Percentiles rank a stretch among this genome's conserved stretches.
phyloP scores from a whole-genome alignment of 2,888 invertebrate species.

The Acleris literana region DNA sequence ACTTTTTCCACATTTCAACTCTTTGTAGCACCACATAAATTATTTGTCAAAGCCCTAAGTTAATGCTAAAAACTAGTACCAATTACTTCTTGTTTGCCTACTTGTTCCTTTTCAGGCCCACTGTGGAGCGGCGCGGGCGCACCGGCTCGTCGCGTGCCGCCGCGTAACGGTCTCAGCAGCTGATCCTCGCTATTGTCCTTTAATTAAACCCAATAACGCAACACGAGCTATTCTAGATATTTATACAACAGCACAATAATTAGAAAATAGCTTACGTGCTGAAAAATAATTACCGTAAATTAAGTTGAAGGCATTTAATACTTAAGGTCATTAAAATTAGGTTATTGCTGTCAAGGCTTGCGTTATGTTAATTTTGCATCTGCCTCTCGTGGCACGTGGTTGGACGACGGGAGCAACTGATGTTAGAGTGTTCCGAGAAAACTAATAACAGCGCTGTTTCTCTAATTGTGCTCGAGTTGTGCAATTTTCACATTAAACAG shows the following conservation, averaged over 20 bases:
- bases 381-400: slow-evolving; percentile 9
- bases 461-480: slow-evolving; percentile 42
- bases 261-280: slow-evolving; percentile 28
- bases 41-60: neutral
- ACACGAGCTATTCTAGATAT: slow-evolving; percentile 33
- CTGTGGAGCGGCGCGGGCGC: slow-evolving; percentile 35
- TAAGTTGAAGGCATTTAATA: slow-evolving; percentile 4
- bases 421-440: slow-evolving; percentile 19
- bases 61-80: neutral
- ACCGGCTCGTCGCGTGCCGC: slow-evolving; percentile 62
- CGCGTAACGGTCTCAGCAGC: slow-evolving; percentile 73
- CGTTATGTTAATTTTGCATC: slow-evolving; percentile 19
- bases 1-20: neutral
- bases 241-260: slow-evolving; percentile 31
- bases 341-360: neutral
- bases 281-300: slow-evolving; percentile 24
- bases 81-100: slow-evolving; percentile 1
- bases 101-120: slow-evolving; percentile 18
- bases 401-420: slow-evolving; percentile 1
- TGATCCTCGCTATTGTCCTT: slow-evolving; percentile 67
- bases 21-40: neutral
- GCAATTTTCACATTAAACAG: slow-evolving; percentile 37
- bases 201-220: slow-evolving; percentile 67
- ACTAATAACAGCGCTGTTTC: slow-evolving; percentile 32
- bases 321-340: slow-evolving; percentile 10